Conservation (phyloP, 2,888 invertebrate genomes). For the Formica aserva region DNA sequence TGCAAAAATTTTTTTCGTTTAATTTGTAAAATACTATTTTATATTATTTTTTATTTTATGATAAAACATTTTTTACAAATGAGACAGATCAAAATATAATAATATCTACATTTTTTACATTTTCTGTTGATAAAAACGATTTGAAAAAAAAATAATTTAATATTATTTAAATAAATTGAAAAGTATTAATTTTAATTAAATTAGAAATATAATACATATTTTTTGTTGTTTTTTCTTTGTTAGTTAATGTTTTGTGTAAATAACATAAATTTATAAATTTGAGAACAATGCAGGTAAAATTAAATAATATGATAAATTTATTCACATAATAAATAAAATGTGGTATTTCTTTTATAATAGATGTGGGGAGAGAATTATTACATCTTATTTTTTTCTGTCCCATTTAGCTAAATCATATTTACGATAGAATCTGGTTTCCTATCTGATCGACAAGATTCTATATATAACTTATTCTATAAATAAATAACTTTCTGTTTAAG, state of each 20-base stretch:
- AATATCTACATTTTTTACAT: not conserved
- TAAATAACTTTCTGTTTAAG: slow-evolving; percentile 28
- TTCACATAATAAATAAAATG: not conserved
- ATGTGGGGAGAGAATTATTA: too few relatives aligned
- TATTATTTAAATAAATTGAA: not conserved
- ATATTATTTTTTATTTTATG: not conserved
- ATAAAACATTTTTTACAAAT: not conserved
- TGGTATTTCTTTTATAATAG: not conserved
- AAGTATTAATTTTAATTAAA: slow-evolving; percentile 1
- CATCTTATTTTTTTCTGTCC: not conserved
- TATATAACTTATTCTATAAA: slow-evolving; percentile 19
- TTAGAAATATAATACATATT: not conserved
- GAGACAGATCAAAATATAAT: not conserved
- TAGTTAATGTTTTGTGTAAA: not conserved
- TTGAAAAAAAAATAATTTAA: not conserved
- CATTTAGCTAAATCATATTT: not conserved
- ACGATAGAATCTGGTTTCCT: not conserved
- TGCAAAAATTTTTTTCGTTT: not conserved
- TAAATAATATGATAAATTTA: not conserved
- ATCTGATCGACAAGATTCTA: not conserved
- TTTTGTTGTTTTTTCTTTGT: not conserved
- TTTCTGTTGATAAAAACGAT: not conserved
- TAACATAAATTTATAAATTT: not conserved
- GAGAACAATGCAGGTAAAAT: not conserved
- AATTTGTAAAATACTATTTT: not conserved